phyloP scores from a whole-genome alignment of 2,888 invertebrate genomes.

The Oscheius onirici region DNA sequence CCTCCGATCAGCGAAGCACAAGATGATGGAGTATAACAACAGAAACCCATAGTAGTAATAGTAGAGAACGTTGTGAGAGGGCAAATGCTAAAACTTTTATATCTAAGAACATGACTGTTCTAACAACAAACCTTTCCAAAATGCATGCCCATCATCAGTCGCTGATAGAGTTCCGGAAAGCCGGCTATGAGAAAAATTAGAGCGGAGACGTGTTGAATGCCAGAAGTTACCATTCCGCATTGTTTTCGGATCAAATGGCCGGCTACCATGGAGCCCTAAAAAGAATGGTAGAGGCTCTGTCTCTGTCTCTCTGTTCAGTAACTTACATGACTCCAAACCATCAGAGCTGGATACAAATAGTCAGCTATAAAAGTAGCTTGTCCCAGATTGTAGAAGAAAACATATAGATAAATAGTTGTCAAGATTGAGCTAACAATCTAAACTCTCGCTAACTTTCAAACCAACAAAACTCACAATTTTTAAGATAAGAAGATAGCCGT shows the following conservation, averaged over 20 bases:
- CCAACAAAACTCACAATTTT: constrained; percentile 42
- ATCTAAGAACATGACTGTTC: too few species aligned
- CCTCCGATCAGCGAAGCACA: constrained; percentile 63
- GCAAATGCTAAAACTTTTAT: neutral
- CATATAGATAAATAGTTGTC: constrained; percentile 34
- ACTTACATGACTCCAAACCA: constrained; percentile 58
- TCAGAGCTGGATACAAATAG: constrained; percentile 58
- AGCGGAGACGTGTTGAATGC: constrained; percentile 90
- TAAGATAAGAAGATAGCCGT: constrained; percentile 34
- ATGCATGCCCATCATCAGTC: constrained; percentile 40
- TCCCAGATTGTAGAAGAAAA: constrained; percentile 41
- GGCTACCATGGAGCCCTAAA: constrained; percentile 54
- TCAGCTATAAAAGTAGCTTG: constrained; percentile 43
- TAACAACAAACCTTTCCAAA: constrained; percentile 22
- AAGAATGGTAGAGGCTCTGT: neutral
- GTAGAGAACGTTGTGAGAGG: constrained; percentile 40
- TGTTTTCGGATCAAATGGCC: constrained; percentile 83
- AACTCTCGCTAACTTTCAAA: neutral
- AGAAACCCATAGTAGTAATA: constrained; percentile 53
- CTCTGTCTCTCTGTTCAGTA: neutral
- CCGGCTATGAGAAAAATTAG: constrained; percentile 81
- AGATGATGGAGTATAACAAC: constrained; percentile 45
- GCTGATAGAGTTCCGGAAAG: constrained; percentile 72
- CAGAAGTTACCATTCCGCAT: constrained; percentile 89
- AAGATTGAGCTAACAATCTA: constrained; percentile 29